Conservation (phyloP, 2,888 invertebrate genomes). For the Camponotus fellah region DNA sequence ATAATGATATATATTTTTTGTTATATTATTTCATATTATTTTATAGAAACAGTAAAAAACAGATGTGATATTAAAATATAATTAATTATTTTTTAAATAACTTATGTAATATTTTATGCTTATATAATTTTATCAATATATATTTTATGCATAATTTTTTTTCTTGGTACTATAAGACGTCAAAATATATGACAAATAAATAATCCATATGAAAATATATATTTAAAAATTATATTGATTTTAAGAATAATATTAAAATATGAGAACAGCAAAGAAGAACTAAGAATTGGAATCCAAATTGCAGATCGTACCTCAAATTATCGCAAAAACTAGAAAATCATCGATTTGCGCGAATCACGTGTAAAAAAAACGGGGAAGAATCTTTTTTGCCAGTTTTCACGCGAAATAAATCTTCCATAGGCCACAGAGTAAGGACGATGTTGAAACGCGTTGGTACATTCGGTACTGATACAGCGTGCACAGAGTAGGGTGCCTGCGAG, state of each 20-base stretch:
- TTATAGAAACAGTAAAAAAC: neutral
- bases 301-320: neutral
- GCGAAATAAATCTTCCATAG: slow-evolving; percentile 71
- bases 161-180: neutral
- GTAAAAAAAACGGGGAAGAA: neutral
- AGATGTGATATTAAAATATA: neutral
- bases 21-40: neutral
- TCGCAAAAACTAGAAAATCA: neutral
- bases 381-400: slow-evolving; percentile 37
- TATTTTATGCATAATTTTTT: neutral
- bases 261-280: neutral
- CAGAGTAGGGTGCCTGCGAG: slow-evolving; percentile 57
- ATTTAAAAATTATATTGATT: neutral
- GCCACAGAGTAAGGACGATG: slow-evolving; percentile 59
- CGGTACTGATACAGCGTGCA: neutral
- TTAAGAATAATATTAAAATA: neutral
- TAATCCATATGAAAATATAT: neutral
- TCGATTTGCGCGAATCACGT: slow-evolving; percentile 2
- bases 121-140: neutral
- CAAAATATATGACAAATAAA: neutral
- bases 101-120: neutral
- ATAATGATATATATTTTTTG: neutral
- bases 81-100: neutral
- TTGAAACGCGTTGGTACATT: slow-evolving; percentile 52
- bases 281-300: neutral